A percentile compares a stretch with the other conserved stretches of the same genome.
These are phyloP conservation scores for Chascanopsetta lugubris DNA, from an alignment of 2,113 vertebrate species.

Conservation along the genomic window DNA sequence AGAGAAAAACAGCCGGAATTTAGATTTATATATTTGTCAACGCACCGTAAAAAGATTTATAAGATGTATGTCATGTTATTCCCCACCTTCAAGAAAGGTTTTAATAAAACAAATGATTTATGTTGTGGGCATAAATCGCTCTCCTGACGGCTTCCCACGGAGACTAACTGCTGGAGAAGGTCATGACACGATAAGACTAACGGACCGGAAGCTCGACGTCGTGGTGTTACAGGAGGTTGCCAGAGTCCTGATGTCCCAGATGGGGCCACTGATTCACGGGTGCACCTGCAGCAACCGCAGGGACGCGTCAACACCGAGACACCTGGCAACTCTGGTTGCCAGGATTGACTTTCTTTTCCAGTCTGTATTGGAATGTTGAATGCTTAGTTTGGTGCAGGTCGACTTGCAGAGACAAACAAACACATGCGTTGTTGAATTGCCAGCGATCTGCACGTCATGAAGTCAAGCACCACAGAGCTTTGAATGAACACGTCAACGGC, in stretches of 20 bases:
- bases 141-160: not conserved
- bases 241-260: not conserved
- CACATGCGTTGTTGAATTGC: not conserved
- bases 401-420: not conserved
- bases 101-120: slow-evolving; percentile 5
- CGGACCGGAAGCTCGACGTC: not conserved
- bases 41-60: not conserved
- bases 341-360: not conserved
- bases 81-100: not conserved
- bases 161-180: not conserved
- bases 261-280: not conserved
- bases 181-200: not conserved
- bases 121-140: not conserved
- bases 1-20: not conserved
- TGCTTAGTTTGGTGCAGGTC: no score
- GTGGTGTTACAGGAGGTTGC: not conserved
- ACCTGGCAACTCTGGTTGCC: not conserved
- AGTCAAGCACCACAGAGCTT: no score
- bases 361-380: no score
- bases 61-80: not conserved
- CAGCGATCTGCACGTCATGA: no score
- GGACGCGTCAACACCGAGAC: not conserved
- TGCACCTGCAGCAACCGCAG: not conserved
- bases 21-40: not conserved
- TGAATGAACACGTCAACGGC: no score